Base-by-base conservation (phyloP, 2,113 vertebrate genomes). In the Thermophis baileyi region DNA sequence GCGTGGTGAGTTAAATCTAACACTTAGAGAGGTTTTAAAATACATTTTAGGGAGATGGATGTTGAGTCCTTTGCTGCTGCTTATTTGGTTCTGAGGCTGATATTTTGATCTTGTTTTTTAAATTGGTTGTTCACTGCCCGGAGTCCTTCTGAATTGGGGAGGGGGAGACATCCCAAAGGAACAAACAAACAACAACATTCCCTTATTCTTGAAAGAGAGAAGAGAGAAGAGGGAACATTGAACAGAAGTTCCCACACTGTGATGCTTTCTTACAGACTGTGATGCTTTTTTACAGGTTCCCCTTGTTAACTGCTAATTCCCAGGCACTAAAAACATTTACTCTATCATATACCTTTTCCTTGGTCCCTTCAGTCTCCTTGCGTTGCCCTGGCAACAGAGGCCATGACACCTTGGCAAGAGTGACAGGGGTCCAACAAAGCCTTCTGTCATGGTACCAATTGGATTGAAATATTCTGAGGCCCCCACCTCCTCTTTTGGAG, bases 401-500 rank as follows among this genome's bases (percentile, higher is more conserved):
- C 95, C 96, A 49, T 93, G 93, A 92, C 88, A 90, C 87, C 93
- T 90, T 4, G 93, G 81, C 92, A 90, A 12, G 95, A 93, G 92
- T 96, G 96, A 95, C 96, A 94, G 93, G 95, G 92, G 95, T 0
- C 0, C 90, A 49, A 97, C 97, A 97, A 97, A 97, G 90, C 91
- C 87, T 4, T 86, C 95, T 97, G 96, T 97, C 95, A 96, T 1
- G 11, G 91, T 1, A 6, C 87, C 1, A 89, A 91, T 2, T 87
- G 96, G 88, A 14, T 4, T 25, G 96, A 96, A 93, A 89, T 92
- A n/a, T 91, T 85, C 95, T 54, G 60, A 0, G 86, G 0, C 46
- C 91, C 93, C 94, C 90, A 20, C 50, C 92, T 88, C 88, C 30
- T 51, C 0, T 3, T 92, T 53, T 51, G 0, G 60, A 0, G 3